phyloP scores from a whole-genome alignment of 2,113 vertebrate species.

The Ictalurus punctatus region DNA sequence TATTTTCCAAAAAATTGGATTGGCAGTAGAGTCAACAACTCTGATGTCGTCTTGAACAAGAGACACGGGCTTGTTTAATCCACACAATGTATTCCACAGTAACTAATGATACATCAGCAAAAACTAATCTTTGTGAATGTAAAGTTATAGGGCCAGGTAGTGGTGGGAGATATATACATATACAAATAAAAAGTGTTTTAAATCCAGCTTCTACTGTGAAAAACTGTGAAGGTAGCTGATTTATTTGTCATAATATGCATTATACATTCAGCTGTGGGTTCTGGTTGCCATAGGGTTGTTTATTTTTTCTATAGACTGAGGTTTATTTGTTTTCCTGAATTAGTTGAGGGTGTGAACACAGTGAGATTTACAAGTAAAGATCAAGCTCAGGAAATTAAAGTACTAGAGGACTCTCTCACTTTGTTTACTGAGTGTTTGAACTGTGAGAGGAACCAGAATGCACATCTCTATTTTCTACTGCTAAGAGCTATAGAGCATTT shows the following conservation, averaged over 20 bases:
- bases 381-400: background rate
- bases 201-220: background rate
- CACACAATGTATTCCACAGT: no score
- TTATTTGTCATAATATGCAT: background rate
- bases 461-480: background rate
- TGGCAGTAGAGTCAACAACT: no score
- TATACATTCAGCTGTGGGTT: background rate
- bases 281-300: background rate
- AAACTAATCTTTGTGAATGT: background rate
- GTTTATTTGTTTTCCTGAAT: background rate
- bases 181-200: background rate
- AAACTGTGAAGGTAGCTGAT: background rate
- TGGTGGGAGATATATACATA: no score
- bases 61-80: no score
- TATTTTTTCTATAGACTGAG: no score
- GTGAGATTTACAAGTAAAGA: background rate
- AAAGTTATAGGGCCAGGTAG: background rate
- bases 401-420: background rate
- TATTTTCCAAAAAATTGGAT: no score
- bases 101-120: background rate
- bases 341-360: background rate
- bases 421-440: background rate
- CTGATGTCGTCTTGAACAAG: no score
- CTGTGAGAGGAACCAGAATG: background rate
- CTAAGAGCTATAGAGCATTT: background rate